Conservation (phyloP, 2,797 vertebrate species). For the Macrochelys suwanniensis region DNA sequence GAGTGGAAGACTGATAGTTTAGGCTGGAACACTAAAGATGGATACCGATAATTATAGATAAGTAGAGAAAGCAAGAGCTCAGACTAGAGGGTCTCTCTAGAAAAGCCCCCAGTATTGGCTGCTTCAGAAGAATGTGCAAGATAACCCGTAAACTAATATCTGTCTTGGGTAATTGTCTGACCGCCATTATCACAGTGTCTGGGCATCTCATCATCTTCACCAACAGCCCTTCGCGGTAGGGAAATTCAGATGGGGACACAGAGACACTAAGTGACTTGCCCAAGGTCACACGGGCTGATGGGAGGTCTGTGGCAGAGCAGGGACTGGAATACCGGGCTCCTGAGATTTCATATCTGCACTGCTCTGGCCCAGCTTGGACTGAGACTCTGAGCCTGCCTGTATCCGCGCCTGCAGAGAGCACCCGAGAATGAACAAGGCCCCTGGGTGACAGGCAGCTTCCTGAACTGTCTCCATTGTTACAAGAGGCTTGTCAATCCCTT, state of each 20-base stretch:
- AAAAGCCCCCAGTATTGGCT: background rate
- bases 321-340: background rate
- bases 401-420: background rate
- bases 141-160: background rate
- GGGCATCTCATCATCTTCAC: no score
- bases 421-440: background rate
- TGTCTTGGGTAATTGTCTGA: background rate
- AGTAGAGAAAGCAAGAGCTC: background rate
- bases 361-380: background rate
- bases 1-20: background rate
- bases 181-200: background rate
- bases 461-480: background rate
- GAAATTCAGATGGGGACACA: background rate
- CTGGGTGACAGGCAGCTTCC: background rate
- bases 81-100: background rate
- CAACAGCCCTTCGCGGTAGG: background rate
- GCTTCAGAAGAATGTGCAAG: background rate
- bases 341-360: background rate
- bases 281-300: background rate
- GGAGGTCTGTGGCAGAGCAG: background rate
- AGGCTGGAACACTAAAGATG: background rate
- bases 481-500: background rate
- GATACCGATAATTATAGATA: background rate
- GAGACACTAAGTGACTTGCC: background rate
- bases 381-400: background rate